Conservation (phyloP, 2,888 invertebrate species). For the Lepidochitona cinerea region DNA sequence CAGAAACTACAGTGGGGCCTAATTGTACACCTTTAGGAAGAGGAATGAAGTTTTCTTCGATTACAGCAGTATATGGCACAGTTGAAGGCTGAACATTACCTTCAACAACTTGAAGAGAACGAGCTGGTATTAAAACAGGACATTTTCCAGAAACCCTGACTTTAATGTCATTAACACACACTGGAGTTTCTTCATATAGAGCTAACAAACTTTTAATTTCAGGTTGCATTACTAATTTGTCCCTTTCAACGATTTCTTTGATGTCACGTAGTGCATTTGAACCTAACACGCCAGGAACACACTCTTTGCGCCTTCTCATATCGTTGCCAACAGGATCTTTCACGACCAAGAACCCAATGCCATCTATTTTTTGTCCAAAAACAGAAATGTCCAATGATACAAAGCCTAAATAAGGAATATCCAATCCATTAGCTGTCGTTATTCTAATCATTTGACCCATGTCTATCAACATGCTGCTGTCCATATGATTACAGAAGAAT, state of each 20-base stretch:
- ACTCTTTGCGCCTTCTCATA: neutral
- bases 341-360: constrained; percentile 6
- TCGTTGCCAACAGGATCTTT: neutral
- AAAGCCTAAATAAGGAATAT: constrained; percentile 15
- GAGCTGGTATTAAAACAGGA: neutral
- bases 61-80: neutral
- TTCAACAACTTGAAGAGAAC: neutral
- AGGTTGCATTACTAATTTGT: neutral
- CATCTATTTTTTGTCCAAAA: constrained; percentile 2
- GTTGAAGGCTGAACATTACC: neutral
- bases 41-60: neutral
- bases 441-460: neutral
- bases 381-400: constrained; percentile 7
- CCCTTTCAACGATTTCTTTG: neutral
- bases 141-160: neutral
- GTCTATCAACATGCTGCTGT: neutral
- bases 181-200: neutral
- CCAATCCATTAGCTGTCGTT: constrained; percentile 11
- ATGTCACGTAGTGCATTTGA: constrained; percentile 11
- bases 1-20: neutral
- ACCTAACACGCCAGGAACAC: constrained; percentile 12
- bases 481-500: constrained; percentile 1
- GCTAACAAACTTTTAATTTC: neutral
- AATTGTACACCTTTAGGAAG: neutral
- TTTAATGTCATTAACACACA: neutral